Conservation (phyloP, 2,888 invertebrate genomes). For the Cinara cedri region DNA sequence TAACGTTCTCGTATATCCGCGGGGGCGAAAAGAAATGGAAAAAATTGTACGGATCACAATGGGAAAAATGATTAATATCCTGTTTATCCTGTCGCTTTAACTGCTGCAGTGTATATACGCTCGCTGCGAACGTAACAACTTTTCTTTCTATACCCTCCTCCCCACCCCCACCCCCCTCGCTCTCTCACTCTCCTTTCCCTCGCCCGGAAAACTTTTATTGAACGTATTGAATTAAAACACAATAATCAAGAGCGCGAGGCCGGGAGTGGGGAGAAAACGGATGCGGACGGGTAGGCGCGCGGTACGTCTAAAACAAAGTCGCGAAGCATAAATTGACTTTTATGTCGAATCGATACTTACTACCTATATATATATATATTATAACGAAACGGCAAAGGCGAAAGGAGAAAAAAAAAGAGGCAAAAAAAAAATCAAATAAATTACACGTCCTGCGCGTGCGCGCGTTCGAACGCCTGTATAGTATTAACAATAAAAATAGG, state of each 20-base stretch:
- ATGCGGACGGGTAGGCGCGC: no score
- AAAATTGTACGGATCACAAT: not conserved
- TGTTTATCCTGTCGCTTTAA: not conserved
- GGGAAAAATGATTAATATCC: not conserved
- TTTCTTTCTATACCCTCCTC: no score
- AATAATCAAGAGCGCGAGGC: not conserved
- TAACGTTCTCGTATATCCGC: not conserved
- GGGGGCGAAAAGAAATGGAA: no score
- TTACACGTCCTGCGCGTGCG: not conserved
- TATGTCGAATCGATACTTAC: slow-evolving; percentile 6
- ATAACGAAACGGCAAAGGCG: not conserved
- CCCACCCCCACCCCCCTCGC: no score
- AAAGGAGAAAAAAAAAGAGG: not conserved
- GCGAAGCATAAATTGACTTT: not conserved
- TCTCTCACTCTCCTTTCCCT: no score
- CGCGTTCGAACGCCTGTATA: not conserved
- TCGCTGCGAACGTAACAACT: not conserved
- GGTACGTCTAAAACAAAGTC: no score
- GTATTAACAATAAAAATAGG: not conserved
- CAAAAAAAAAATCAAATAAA: no score
- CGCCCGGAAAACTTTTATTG: not conserved
- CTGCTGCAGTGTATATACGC: not conserved
- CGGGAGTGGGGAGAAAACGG: no score
- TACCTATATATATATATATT: no score
- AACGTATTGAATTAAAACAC: not conserved